A percentile compares a stretch with the other conserved stretches of the same genome.
These are phyloP conservation scores for Hyles euphorbiae DNA, from an alignment of 1,140 invertebrate genomes.

Conservation along the genomic window DNA sequence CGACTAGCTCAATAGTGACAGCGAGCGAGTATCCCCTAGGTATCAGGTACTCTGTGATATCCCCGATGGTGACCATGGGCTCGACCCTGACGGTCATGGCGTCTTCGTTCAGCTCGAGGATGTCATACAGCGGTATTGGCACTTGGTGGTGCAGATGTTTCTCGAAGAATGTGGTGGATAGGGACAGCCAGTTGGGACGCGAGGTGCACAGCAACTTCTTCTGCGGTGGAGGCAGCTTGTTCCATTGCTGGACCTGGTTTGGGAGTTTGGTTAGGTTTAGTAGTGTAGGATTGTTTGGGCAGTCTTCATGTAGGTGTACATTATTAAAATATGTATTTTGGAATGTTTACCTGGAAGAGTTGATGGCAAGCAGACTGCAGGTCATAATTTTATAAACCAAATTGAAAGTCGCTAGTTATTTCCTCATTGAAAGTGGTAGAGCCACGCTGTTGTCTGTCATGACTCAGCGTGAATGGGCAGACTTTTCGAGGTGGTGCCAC, in stretches of 20 bases:
- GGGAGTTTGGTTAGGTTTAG: neutral
- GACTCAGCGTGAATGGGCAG: no score
- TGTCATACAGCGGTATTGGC: slow-evolving; percentile 79
- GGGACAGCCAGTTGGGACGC: slow-evolving; percentile 81
- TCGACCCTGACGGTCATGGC: slow-evolving; percentile 83
- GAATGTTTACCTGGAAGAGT: no score
- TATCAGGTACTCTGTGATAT: slow-evolving; percentile 83
- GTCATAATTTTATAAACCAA: no score
- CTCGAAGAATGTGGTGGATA: slow-evolving; percentile 81
- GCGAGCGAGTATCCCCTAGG: slow-evolving; percentile 87
- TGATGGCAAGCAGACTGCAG: no score
- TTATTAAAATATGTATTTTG: no score
- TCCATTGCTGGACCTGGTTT: slow-evolving; percentile 76
- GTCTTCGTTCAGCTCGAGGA: slow-evolving; percentile 81
- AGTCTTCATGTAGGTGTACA: no score
- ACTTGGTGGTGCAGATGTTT: slow-evolving; percentile 80
- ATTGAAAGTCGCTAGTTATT: no score
- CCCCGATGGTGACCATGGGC: slow-evolving; percentile 88
- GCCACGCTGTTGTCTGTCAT: no score
- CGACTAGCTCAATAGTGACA: slow-evolving; percentile 87
- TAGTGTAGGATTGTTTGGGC: no score
- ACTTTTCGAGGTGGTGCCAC: no score
- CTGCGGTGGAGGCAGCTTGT: slow-evolving; percentile 67
- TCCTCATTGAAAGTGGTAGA: no score
- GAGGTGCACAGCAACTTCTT: slow-evolving; percentile 79